Evolutionary conservation across 2,113 vertebrate genomes (phyloP).

Genomic region (Eulemur rufifrons): DNA sequence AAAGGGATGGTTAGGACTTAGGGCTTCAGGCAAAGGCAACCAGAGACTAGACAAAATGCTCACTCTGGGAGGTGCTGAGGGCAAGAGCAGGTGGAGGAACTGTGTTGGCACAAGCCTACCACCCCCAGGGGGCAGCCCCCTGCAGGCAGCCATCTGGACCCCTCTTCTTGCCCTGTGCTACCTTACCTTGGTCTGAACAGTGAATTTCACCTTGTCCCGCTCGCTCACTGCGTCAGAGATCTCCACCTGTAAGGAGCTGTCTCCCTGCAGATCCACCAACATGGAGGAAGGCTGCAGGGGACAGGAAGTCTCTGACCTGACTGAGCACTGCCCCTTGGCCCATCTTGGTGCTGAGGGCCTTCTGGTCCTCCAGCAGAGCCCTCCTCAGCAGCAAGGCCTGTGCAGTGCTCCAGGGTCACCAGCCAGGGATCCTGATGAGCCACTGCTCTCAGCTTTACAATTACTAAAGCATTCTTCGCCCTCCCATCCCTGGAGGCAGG

Average conservation of each 20-base stretch:
- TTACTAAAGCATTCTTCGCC: background rate
- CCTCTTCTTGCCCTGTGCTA: rapidly evolving
- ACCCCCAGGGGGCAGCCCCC: no score
- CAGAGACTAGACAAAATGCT: background rate
- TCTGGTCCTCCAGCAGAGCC: background rate
- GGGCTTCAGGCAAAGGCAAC: background rate
- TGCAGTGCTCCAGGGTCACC: background rate
- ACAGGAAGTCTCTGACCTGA: background rate
- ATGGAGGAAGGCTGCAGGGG: background rate
- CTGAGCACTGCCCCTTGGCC: background rate
- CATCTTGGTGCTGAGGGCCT: rapidly evolving
- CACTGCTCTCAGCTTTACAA: background rate
- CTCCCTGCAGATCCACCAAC: conserved; percentile 7
- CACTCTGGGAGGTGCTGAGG: background rate
- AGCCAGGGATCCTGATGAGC: background rate
- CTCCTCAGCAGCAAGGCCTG: background rate
- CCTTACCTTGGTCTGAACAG: conserved; percentile 70
- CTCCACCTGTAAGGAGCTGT: conserved; percentile 61
- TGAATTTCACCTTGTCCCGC: conserved; percentile 76
- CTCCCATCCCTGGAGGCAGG: background rate
- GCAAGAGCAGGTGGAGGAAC: background rate
- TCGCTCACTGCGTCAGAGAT: conserved; percentile 66
- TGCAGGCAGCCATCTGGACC: background rate
- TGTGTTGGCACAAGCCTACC: background rate
- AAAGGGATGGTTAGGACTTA: background rate